Base-by-base conservation (phyloP, 2,797 vertebrate species). In the Xenops minutus region DNA sequence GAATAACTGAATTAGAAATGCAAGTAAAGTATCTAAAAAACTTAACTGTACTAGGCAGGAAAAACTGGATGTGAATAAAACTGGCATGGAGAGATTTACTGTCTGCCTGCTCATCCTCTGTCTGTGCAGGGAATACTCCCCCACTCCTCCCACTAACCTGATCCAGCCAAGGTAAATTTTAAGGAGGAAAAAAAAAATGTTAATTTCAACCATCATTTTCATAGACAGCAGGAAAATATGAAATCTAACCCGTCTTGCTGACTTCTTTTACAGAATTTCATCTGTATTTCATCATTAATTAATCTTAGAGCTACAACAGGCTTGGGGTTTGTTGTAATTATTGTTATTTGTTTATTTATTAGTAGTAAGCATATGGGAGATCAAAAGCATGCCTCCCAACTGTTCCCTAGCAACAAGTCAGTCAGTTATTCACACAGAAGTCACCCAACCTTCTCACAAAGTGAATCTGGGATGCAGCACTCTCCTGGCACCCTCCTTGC, bases 1-100 rank as follows among this genome's bases (percentile, higher is more conserved):
- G 97, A 98, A 98, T 98, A 98, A 98, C 98, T 97, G 97, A 98
- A 98, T 98, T 98, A 98, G 97, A 98, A 98, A 98, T 98, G 97
- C 97, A 97, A 98, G 98, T 96, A 96, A 98, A 98, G 97, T 98
- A 97, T 96, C 98, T 98, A 96, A 98, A 97, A 98, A 98, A 97
- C 97, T 98, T 97, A 94, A 97, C 97, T 95, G 92, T 95, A 62
- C 93, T 49, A 92, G 97, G 98, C 97, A 97, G 92, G 87, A 87
- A 94, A 95, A 93, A 89, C 85, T 92, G 69, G 46, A 89, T 85
- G 68, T 1, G 12, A 93, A 82, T 89, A 95, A 82, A 93, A 85
- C 44, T 63, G 82, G 77, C 77, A 81, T 44, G 86, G 81, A 56
- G 79, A 89, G 74, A 85, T 92, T 95, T 96, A 96, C 74, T 62